Base-by-base conservation (phyloP, 1,140 invertebrate species). In the Trachelipus rathkii region DNA sequence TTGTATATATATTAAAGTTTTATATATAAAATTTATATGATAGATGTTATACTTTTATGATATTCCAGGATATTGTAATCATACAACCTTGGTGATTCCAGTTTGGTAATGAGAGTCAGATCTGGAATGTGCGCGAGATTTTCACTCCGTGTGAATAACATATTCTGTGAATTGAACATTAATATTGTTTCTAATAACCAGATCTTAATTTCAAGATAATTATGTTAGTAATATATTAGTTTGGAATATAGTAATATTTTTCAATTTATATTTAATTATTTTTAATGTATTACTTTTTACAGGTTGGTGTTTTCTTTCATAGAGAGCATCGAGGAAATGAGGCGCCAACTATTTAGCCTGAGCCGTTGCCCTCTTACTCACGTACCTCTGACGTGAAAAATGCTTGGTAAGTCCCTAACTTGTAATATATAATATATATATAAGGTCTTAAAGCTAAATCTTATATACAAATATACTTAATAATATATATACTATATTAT, bases 181-280 rank as follows among this genome's bases (percentile, higher is more conserved):
- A 93, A 93, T 85, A n/a, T 84, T 93, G 72, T 92, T 91, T 84
- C 83, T 93, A 9, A 84, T 93, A 78, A n/a, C 91, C 92, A 44
- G 86, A 88, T 73, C 88, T 76, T 33, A 50, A 74, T 13, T 69
- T 66, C 85, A 86, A 70, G 86, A 85, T 79, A 86, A 88, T 83
- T 88, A n/a, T n/a, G 90, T 91, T 86, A 86, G 83, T 84, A 80
- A 74, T 76, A 77, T 66, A 73, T 76, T 66, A 24, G 74, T 72
- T 33, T 73, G 33, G n/a, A n/a, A 33, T 33, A 33, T 33, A 33
- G 6, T 33, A 33, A 33, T 33, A 33, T 60, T 70, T 75, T 66
- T 78, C 43, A 46, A 45, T 43, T 77, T 71, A 74, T 72, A 73
- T 79, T 76, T 53, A 71, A 76, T 74, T 80, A 71, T 53, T 53